These are phyloP conservation scores for Diloba caeruleocephala DNA, from an alignment of 2,888 invertebrate genomes.

Conservation along the genomic window DNA sequence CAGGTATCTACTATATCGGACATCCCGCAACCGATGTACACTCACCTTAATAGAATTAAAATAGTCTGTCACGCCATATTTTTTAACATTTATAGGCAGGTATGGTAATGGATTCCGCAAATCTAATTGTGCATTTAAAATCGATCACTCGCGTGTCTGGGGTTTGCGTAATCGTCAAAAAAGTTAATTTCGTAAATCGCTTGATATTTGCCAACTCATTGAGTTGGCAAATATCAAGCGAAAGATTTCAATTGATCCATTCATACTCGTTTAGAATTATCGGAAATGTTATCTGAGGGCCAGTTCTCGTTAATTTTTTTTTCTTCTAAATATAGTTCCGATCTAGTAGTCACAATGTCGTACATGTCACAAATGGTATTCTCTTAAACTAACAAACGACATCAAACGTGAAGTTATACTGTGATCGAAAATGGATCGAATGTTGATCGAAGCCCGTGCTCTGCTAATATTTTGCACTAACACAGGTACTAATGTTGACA, in stretches of 20 bases:
- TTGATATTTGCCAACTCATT: no score
- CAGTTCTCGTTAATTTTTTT: no score
- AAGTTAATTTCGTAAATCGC: conserved; percentile 38
- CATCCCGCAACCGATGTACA: conserved; percentile 21
- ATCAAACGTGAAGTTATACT: no score
- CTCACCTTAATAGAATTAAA: conserved; percentile 31
- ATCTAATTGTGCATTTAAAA: conserved; percentile 58
- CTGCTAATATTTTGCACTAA: no score
- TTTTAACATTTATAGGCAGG: conserved; percentile 39
- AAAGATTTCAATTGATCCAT: conserved; percentile 44
- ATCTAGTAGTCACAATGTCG: no score
- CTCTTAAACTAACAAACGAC: no score
- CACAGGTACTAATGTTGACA: no score
- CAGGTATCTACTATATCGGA: conserved; percentile 4
- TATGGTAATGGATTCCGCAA: conserved; percentile 51
- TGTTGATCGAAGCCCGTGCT: no score
- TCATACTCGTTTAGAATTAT: conserved; percentile 42
- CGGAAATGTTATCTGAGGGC: conserved; percentile 25
- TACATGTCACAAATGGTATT: no score
- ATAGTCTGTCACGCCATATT: conserved; percentile 55
- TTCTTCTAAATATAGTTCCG: no score
- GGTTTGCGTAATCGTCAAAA: conserved; percentile 55
- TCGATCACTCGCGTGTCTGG: conserved; percentile 62
- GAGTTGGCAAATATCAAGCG: conserved; percentile 34
- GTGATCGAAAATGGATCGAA: no score